phyloP scores from a whole-genome alignment of 2,797 vertebrate species.

The Malacoctenus gilli region DNA sequence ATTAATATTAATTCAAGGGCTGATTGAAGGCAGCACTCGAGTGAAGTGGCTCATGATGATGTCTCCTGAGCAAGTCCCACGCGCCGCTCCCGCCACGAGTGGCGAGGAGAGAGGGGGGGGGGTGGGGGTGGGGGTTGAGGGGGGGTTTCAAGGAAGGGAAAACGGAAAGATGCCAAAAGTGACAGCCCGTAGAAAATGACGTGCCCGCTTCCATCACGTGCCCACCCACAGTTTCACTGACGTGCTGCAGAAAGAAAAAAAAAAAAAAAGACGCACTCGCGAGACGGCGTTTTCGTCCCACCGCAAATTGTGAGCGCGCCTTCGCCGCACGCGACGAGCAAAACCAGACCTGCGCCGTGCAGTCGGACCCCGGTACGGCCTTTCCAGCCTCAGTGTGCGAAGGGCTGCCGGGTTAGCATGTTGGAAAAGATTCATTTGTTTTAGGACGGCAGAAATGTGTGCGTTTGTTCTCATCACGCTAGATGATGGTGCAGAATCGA shows the following conservation, averaged over 20 bases:
- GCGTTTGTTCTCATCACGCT: no score
- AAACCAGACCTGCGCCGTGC: no score
- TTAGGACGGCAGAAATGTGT: no score
- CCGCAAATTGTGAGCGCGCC: no score
- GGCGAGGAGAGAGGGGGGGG: constrained; percentile 20
- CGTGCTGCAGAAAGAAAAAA: not conserved
- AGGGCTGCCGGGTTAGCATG: no score
- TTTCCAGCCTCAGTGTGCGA: no score
- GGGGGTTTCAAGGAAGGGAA: no score
- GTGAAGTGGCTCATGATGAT: constrained; percentile 73
- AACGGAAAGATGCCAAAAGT: no score
- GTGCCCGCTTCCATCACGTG: constrained; percentile 21
- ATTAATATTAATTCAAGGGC: constrained; percentile 80
- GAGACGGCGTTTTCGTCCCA: constrained; percentile 18
- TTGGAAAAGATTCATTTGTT: no score
- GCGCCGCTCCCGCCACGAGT: constrained; percentile 53
- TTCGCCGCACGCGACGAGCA: no score
- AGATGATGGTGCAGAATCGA: not conserved
- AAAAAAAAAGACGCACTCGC: constrained; percentile 21
- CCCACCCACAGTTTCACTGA: constrained; percentile 32
- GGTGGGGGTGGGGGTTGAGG: constrained; percentile 15
- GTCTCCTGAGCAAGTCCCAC: constrained; percentile 79
- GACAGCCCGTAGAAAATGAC: constrained; percentile 44
- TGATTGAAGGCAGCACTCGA: constrained; percentile 79
- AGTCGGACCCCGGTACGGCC: no score